These are phyloP conservation scores for Cyrtorhinus lividipennis DNA, from an alignment of 1,140 invertebrate species.

Conservation along the genomic window DNA sequence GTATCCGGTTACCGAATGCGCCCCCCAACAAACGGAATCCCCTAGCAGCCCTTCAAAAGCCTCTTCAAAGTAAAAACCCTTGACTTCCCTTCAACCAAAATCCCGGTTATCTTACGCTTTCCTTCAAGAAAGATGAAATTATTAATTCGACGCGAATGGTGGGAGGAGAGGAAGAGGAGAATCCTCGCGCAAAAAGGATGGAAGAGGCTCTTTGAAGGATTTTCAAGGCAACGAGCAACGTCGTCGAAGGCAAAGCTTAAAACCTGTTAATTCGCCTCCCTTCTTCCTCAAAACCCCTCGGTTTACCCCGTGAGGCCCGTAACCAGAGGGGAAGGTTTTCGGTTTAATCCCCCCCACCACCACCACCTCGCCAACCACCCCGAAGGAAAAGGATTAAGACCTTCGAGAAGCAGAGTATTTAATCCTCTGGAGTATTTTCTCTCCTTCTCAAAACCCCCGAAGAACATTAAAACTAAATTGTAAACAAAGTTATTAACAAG, in stretches of 20 bases:
- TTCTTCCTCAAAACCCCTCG: too few species aligned
- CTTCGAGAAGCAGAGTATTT: not conserved
- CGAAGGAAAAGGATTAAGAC: too few species aligned
- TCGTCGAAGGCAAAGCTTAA: not conserved
- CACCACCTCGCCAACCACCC: too few species aligned
- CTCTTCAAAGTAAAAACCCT: too few species aligned
- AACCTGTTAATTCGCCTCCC: not conserved
- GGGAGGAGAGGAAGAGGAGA: too few species aligned
- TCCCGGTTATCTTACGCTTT: not conserved
- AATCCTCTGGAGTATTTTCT: too few species aligned
- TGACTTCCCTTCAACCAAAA: too few species aligned
- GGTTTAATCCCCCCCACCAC: not conserved
- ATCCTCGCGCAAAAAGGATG: not conserved
- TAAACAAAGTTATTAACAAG: not conserved
- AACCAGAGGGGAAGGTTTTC: not conserved
- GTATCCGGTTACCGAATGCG: too few species aligned
- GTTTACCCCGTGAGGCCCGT: not conserved
- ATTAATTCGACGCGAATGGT: not conserved
- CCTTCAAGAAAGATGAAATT: not conserved
- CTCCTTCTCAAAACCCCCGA: not conserved
- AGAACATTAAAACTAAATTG: conserved; percentile 9
- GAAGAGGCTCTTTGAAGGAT: not conserved
- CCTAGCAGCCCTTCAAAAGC: too few species aligned
- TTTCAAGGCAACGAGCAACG: conserved; percentile 5
- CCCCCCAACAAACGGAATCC: too few species aligned